These are phyloP conservation scores for Tupaia chinensis DNA, from an alignment of 2,113 vertebrate genomes.

Conservation along the genomic window DNA sequence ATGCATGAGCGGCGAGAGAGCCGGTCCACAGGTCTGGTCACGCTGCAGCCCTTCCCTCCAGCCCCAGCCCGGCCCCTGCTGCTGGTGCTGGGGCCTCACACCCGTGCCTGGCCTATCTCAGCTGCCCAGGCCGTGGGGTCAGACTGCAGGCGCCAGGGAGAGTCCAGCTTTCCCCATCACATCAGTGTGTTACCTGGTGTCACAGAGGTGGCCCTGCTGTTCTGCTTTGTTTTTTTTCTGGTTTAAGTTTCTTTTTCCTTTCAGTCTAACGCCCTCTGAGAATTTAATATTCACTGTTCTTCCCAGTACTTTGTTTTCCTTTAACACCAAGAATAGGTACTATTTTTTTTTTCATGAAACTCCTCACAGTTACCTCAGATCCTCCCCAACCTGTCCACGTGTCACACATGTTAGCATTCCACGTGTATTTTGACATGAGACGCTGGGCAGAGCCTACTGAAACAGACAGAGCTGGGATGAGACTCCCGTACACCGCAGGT, in stretches of 20 bases:
- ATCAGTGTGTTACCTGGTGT: too few species aligned
- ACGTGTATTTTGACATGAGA: too few species aligned
- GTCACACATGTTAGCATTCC: background rate
- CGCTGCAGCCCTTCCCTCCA: too few species aligned
- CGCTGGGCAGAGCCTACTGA: background rate
- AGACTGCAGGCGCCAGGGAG: too few species aligned
- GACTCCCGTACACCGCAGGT: accelerated
- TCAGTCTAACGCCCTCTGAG: background rate
- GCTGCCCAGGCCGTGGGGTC: too few species aligned
- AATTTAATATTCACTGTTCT: background rate
- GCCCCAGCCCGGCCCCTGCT: too few species aligned
- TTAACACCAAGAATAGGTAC: background rate
- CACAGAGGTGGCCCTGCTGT: too few species aligned
- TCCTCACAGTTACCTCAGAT: background rate
- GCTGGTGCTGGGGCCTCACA: too few species aligned
- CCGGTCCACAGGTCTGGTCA: too few species aligned
- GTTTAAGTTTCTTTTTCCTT: background rate
- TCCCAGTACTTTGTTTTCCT: background rate
- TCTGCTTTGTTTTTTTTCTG: background rate
- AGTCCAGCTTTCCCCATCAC: too few species aligned
- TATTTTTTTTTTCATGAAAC: background rate
- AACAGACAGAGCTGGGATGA: background rate
- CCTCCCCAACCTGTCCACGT: background rate
- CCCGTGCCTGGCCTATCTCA: too few species aligned
- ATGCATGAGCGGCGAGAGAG: too few species aligned